Base-by-base conservation (phyloP, 2,113 vertebrate species). In the Bagarius yarrelli region DNA sequence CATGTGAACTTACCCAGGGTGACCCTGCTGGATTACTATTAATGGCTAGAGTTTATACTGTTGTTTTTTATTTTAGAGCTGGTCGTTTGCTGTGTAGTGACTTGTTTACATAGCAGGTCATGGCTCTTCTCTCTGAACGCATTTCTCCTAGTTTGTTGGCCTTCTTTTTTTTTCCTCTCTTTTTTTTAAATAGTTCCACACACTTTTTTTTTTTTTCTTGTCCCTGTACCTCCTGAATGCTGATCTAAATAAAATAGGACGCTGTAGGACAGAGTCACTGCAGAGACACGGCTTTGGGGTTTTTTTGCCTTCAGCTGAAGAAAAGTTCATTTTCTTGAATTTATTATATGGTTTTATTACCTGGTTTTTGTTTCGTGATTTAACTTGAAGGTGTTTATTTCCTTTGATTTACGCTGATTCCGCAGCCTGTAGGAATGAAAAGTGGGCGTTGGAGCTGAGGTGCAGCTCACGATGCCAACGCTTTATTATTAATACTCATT, bases 211-310 rank as follows among this genome's bases (percentile, higher is more conserved):
- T 70, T 47, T 27, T 78, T 67, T n/a, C n/a, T n/a, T 40, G 3
- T 81, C 6, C 36, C 6, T 40, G 36, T 40, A 6, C 83, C 75
- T 79, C 53, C 34, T 60, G 79, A 81, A 74, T 61, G 36, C 27
- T 84, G 75, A 25, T 81, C 75, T 78, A 84, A 72, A 81, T 78
- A 81, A 13, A 40, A 67, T 34, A 78, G 36, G 47, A 52, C 13
- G 36, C 53, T 63, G 63, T 40, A 67, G 73, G 57, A 57, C 19
- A n/a, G n/a, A n/a, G n/a, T n/a, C n/a, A 57, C 59, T 53, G 70
- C 59, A 25, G 40, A 47, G 52, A 44, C 34, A 55, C 67, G 36
- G 79, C 12, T 36, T 60, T 18, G 50, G 3, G 50, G 3, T 60
- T 69, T 23, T 30, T 67, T 30, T 50, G 18, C 16, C 55, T 27